Conservation (phyloP, 2,797 vertebrate genomes). For the Amphiprion clarkii region DNA sequence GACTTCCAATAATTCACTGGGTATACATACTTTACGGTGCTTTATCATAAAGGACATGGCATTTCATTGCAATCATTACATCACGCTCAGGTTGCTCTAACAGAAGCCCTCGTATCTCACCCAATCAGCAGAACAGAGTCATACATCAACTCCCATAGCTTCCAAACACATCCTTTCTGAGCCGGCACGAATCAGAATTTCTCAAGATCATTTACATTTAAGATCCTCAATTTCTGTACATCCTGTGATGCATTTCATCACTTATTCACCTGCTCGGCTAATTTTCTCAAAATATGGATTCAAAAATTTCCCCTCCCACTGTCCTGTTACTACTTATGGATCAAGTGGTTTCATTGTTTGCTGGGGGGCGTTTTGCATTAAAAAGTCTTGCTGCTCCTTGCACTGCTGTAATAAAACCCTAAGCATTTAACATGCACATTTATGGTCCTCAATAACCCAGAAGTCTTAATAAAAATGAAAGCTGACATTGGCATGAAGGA, state of each 20-base stretch:
- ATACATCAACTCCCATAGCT: slow-evolving; percentile 41
- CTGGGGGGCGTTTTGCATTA: slow-evolving; percentile 63
- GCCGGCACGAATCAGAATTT: slow-evolving; percentile 44
- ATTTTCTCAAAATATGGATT: slow-evolving; percentile 45
- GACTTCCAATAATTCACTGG: slow-evolving; percentile 23
- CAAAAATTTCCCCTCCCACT: slow-evolving; percentile 44
- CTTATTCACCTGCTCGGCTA: slow-evolving; percentile 29
- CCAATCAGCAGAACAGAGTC: slow-evolving; percentile 44
- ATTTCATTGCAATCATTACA: slow-evolving; percentile 48
- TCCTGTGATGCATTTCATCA: slow-evolving; percentile 11
- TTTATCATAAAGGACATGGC: slow-evolving; percentile 33
- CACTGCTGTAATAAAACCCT: slow-evolving; percentile 80
- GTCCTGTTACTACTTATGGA: slow-evolving; percentile 40
- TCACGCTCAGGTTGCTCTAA: slow-evolving; percentile 45
- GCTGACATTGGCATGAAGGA: slow-evolving; percentile 88
- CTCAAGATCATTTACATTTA: slow-evolving; percentile 39
- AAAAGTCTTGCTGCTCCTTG: slow-evolving; percentile 69
- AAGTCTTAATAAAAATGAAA: slow-evolving; percentile 91
- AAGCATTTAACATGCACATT: slow-evolving; percentile 86
- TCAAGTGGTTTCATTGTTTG: slow-evolving; percentile 63
- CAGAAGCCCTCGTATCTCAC: slow-evolving; percentile 29
- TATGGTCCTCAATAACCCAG: slow-evolving; percentile 88
- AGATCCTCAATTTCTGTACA: slow-evolving; percentile 28
- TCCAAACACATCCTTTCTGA: slow-evolving; percentile 34
- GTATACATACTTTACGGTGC: slow-evolving; percentile 27